These are phyloP conservation scores for Acanthosoma haemorrhoidale DNA, from an alignment of 2,888 invertebrate genomes.

Conservation along the genomic window DNA sequence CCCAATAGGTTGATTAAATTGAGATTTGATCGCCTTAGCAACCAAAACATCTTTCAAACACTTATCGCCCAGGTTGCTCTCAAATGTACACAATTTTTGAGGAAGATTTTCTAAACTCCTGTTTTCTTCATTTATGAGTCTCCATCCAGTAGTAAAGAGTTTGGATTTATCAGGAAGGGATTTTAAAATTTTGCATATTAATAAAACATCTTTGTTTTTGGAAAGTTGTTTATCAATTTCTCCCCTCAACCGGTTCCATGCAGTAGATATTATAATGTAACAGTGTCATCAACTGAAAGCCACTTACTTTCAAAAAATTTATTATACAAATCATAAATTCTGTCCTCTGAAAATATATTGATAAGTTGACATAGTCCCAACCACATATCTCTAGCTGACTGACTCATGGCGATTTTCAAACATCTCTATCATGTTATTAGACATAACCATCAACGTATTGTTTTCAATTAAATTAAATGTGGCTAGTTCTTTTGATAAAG, in stretches of 20 bases:
- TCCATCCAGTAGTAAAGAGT: neutral
- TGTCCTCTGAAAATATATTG: no score
- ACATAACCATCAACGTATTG: no score
- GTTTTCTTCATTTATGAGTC: neutral
- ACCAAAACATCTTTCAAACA: neutral
- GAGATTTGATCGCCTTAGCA: neutral
- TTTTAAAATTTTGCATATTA: no score
- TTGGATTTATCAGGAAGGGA: no score
- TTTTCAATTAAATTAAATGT: no score
- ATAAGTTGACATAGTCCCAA: no score
- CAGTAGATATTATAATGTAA: neutral
- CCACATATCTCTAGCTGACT: no score
- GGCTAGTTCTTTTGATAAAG: no score
- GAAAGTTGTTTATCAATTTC: neutral
- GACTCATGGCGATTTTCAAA: no score
- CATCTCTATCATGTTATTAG: no score
- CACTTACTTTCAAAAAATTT: constrained; percentile 2
- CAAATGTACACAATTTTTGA: neutral
- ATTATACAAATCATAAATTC: no score
- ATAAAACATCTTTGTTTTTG: neutral
- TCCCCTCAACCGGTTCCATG: neutral
- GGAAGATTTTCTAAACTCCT: neutral
- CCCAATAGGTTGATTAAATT: neutral
- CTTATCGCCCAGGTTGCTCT: neutral
- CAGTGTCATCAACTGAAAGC: neutral